Conservation (phyloP, 2,797 vertebrate species). For the Lagodon rhomboides region DNA sequence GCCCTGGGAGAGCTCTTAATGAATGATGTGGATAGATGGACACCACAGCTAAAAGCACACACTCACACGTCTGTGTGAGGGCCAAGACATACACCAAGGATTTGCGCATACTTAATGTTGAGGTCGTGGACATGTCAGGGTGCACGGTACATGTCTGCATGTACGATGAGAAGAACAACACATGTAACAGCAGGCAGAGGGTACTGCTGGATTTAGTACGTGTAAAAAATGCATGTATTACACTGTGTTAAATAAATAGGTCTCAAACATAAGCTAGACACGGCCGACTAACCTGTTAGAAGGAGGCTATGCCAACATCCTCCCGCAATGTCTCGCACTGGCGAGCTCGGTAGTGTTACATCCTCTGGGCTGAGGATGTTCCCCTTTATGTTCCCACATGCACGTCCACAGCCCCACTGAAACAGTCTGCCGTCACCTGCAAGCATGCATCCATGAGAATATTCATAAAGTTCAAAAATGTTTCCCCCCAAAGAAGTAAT, state of each 20-base stretch:
- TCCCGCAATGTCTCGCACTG: constrained; percentile 60
- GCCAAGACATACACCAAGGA: constrained; percentile 68
- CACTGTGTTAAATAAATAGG: background rate
- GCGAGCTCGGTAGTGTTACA: constrained; percentile 42
- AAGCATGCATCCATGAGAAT: constrained; percentile 6
- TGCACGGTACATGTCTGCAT: constrained; percentile 35
- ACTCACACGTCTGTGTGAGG: constrained; percentile 68
- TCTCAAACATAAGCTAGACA: constrained; percentile 13
- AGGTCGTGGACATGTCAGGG: constrained; percentile 50
- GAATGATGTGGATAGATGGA: constrained; percentile 83
- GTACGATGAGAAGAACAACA: constrained; percentile 14
- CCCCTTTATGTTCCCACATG: constrained; percentile 58
- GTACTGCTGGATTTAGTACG: background rate
- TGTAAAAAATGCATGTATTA: background rate
- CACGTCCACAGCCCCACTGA: constrained; percentile 68
- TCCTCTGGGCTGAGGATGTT: constrained; percentile 69
- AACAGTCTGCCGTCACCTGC: constrained; percentile 70
- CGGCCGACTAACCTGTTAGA: constrained; percentile 64
- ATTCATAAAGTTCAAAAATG: background rate
- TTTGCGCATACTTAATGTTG: constrained; percentile 52
- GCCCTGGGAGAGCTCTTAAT: constrained; percentile 83
- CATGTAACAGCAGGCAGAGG: constrained; percentile 9
- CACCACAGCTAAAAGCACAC: constrained; percentile 70
- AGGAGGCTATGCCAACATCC: constrained; percentile 72
- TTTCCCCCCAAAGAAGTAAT: background rate